phyloP scores from a whole-genome alignment of 1,140 invertebrate species.

The honey bee (Apis mellifera) region DNA sequence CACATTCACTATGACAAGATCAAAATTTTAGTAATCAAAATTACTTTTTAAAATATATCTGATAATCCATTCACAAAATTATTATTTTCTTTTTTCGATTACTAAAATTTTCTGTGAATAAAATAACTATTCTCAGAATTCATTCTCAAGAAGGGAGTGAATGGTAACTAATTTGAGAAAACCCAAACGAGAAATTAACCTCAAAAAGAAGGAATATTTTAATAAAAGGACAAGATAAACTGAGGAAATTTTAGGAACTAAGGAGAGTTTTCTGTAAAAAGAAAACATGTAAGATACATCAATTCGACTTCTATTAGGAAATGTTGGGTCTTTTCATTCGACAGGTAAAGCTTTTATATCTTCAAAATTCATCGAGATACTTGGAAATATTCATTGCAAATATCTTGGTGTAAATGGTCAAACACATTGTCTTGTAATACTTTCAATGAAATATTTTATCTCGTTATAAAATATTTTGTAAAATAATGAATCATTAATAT shows the following conservation, averaged over 20 bases:
- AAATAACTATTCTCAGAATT: no score
- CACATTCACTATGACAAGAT: neutral
- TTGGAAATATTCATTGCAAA: neutral
- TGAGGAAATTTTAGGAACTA: neutral
- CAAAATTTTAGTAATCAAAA: conserved; percentile 18
- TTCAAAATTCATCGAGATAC: neutral
- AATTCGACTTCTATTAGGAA: conserved; percentile 16
- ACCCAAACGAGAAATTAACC: conserved; percentile 24
- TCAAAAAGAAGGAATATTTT: neutral
- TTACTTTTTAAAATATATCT: neutral
- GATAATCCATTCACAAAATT: neutral
- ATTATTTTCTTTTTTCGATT: neutral
- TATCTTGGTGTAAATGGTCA: neutral
- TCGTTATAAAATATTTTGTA: no score
- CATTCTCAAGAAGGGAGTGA: neutral
- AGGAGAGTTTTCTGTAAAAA: neutral
- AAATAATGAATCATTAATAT: no score
- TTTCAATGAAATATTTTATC: no score
- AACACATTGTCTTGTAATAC: no score
- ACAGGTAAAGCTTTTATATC: conserved; percentile 45
- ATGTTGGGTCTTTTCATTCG: conserved; percentile 41
- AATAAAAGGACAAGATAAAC: neutral
- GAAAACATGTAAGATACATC: neutral
- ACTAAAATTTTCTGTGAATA: neutral
- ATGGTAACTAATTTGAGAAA: neutral